Evolutionary conservation across 2,888 invertebrate genomes (phyloP).

Genomic region (Eustalomyia histrio): DNA sequence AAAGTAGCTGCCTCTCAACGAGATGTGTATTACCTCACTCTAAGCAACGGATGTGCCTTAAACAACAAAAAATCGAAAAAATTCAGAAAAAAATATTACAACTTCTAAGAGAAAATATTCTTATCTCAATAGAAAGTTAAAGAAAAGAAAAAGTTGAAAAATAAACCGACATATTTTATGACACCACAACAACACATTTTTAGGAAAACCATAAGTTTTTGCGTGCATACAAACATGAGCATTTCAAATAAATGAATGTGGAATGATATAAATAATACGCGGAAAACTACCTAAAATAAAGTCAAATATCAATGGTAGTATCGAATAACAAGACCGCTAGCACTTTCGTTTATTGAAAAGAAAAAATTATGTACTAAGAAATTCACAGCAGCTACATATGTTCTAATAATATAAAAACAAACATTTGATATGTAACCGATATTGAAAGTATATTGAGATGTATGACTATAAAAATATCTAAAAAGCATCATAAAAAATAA

Average conservation of each 20-base stretch:
- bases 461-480: slow-evolving; percentile 48
- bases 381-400: too few species aligned
- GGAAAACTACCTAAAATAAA: slow-evolving; percentile 30
- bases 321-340: slow-evolving; percentile 14
- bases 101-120: neutral
- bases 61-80: too few species aligned
- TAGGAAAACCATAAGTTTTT: slow-evolving; percentile 25
- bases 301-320: slow-evolving; percentile 20
- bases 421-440: slow-evolving; percentile 39
- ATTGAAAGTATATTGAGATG: slow-evolving; percentile 58
- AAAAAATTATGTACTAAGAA: slow-evolving; percentile 2
- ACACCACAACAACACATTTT: slow-evolving; percentile 23
- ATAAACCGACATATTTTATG: slow-evolving; percentile 46
- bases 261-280: slow-evolving; percentile 36
- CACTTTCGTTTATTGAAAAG: slow-evolving; percentile 67
- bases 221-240: neutral
- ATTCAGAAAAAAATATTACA: too few species aligned
- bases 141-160: neutral
- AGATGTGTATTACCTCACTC: too few species aligned
- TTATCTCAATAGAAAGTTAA: slow-evolving; percentile 15
- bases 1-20: too few species aligned
- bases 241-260: slow-evolving; percentile 6
- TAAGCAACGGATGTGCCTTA: too few species aligned
- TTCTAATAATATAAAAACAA: neutral
- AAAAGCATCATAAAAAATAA: slow-evolving; percentile 63